Base-by-base conservation (phyloP, 2,113 vertebrate genomes). In the Gorsachius goisagi region DNA sequence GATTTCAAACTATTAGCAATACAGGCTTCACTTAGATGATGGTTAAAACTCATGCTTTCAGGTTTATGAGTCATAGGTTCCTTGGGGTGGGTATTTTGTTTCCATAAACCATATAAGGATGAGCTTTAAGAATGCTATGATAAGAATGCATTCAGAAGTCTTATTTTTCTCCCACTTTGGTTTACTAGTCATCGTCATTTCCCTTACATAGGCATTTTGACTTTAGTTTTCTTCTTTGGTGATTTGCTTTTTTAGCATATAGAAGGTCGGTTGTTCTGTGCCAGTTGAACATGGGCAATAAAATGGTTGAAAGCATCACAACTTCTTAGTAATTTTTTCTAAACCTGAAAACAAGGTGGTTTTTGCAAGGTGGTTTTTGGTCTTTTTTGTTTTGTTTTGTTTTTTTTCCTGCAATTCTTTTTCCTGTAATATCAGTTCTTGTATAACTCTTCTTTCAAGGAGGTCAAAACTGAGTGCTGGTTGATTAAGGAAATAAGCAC, bases 41-140 rank as follows among this genome's bases (percentile, higher is more conserved):
- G 85, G 52, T 88, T 96, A 95, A 95, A 94, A 68, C 49, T 88
- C 52, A 49, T 81, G 45, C 88, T 92, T 49, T 80, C 53, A 81
- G 72, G 47, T 96, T 55, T 85, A 24, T 88, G 89, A 88, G 74
- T 94, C 92, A 81, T 44, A 26, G 30, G 76, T 82, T 95, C 21
- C 53, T 94, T 60, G 79, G 75, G 41, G 53, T 69, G 35, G 50
- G 2, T 97, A 28, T 81, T 89, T 90, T 95, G 68, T 92, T 95
- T 95, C 87, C 87, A 22, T 76, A 74, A 81, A 39, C 88, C 93
- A 91, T 87, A 96, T 87, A 94, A 95, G 84, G 88, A 50, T n/a
- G 80, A 82, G 64, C 66, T 85, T 96, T 95, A 95, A 83, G 78
- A 80, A 96, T 96, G 59, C 35, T 85, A 94, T 94, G 82, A 10